Conservation (phyloP, 1,140 invertebrate species). For the Pteromalus puparum region DNA sequence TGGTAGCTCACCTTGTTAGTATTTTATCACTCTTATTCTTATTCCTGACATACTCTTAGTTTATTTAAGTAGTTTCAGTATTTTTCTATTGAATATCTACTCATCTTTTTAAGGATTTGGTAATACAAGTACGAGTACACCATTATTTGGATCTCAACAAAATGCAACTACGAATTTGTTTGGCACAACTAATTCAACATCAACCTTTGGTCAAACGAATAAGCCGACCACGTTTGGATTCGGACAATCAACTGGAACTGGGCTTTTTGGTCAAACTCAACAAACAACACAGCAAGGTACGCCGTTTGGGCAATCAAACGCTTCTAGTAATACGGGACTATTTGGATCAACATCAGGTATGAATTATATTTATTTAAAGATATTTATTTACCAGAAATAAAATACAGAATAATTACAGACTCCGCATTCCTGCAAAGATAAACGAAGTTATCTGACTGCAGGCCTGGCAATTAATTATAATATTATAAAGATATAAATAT, state of each 20-base stretch:
- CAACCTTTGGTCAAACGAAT: conserved; percentile 79
- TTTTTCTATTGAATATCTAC: conserved; percentile 15
- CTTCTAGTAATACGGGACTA: conserved; percentile 75
- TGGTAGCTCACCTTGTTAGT: no score
- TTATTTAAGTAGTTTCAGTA: neutral
- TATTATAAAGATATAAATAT: no score
- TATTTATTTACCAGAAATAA: no score
- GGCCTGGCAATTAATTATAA: no score
- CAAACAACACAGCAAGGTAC: conserved; percentile 70
- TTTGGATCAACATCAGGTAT: conserved; percentile 77
- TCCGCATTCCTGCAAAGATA: no score
- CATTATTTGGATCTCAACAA: conserved; percentile 70
- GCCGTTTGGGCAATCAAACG: conserved; percentile 80
- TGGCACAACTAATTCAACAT: conserved; percentile 70
- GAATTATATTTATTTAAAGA: no score
- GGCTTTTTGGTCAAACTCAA: conserved; percentile 78
- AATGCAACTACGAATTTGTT: conserved; percentile 73
- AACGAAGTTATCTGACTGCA: no score
- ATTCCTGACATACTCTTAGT: no score
- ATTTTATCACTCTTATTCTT: no score
- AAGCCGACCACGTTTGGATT: conserved; percentile 79
- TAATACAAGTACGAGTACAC: conserved; percentile 66
- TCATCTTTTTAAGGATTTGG: conserved; percentile 63
- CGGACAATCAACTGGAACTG: conserved; percentile 71
- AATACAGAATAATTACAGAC: no score